Evolutionary conservation across 2,797 vertebrate genomes (phyloP).

Genomic region (Tympanoctomys barrerae): DNA sequence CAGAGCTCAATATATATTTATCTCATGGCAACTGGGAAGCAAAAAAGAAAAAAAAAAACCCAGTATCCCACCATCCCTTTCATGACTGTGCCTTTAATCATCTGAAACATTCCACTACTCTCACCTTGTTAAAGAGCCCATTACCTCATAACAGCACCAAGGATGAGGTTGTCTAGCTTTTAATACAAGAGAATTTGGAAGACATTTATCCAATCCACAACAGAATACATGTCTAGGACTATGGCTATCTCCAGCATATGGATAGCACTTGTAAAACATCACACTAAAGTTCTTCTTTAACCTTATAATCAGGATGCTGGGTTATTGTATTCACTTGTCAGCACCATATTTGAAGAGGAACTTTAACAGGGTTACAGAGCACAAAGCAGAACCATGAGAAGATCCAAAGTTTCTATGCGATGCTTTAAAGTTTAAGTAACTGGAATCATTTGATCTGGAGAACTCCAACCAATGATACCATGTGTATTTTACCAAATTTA

Average conservation of each 20-base stretch:
- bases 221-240: background rate
- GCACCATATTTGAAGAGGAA: background rate
- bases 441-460: background rate
- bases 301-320: background rate
- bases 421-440: background rate
- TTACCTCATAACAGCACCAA: background rate
- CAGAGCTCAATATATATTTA: background rate
- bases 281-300: background rate
- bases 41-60: background rate
- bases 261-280: background rate
- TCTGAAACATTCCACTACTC: too few species aligned
- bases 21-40: background rate
- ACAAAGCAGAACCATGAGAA: background rate
- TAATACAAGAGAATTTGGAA: background rate
- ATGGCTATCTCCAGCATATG: background rate
- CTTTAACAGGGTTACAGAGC: background rate
- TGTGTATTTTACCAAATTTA: constrained; percentile 41
- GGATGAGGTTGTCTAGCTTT: background rate
- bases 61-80: background rate
- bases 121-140: background rate
- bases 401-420: background rate
- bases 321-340: background rate
- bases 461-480: background rate
- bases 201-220: background rate
- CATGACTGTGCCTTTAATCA: background rate